Evolutionary conservation across 2,888 invertebrate species (phyloP).

Genomic region (Drosophila siamana): DNA sequence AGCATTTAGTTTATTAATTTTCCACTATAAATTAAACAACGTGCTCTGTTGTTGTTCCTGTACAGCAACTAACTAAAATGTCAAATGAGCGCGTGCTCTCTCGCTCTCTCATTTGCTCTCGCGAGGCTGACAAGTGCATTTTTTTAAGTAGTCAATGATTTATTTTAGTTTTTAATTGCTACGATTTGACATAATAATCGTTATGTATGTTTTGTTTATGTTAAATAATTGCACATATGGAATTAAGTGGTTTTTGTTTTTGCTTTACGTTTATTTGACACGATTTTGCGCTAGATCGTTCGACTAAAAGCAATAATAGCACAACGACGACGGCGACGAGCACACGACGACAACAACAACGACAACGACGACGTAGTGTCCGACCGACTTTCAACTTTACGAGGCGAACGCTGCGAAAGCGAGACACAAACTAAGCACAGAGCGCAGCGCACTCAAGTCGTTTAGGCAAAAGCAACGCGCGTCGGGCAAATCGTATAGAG

Average conservation of each 20-base stretch:
- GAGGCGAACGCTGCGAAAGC: conserved; percentile 51
- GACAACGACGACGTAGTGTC: conserved; percentile 21
- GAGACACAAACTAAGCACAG: conserved; percentile 46
- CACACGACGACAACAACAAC: conserved; percentile 39
- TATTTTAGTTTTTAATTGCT: conserved; percentile 25
- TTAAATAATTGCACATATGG: conserved; percentile 68
- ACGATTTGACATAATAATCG: conserved; percentile 18
- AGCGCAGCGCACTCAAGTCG: conserved; percentile 41
- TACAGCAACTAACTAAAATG: conserved; percentile 54
- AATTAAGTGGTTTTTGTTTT: conserved; percentile 19
- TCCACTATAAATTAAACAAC: conserved; percentile 56
- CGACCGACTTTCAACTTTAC: not conserved
- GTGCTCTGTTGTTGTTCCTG: conserved; percentile 37
- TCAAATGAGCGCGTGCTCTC: conserved; percentile 40
- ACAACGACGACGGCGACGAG: conserved; percentile 31
- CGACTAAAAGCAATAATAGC: conserved; percentile 54
- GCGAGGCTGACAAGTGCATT: conserved; percentile 60
- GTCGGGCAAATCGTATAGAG: not conserved
- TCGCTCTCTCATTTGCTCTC: conserved; percentile 2
- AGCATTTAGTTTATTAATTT: conserved; percentile 56
- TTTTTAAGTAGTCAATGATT: conserved; percentile 48
- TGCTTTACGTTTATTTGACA: conserved; percentile 21
- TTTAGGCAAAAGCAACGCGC: conserved; percentile 24
- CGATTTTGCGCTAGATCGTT: conserved; percentile 62
- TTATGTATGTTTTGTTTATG: conserved; percentile 29